phyloP scores from a whole-genome alignment of 2,113 vertebrate species.

The Nerophis lumbriciformis region DNA sequence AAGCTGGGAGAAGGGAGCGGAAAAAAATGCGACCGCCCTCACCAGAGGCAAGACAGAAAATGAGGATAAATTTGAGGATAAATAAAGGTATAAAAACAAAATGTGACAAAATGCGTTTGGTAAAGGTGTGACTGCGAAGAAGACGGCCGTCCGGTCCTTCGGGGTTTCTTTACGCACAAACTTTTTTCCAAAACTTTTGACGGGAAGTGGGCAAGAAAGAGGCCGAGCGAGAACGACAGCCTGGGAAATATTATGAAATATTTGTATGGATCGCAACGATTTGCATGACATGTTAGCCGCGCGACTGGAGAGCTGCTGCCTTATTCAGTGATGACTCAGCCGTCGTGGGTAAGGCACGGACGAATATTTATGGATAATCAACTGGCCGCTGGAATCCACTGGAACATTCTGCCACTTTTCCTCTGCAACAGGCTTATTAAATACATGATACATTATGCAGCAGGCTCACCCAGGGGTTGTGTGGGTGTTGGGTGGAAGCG shows the following conservation, averaged over 20 bases:
- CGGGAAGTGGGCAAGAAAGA: conserved; percentile 16
- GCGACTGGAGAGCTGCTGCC: conserved; percentile 10
- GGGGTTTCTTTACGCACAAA: too few species aligned
- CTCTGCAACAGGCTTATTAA: conserved; percentile 25
- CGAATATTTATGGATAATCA: conserved; percentile 17
- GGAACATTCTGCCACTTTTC: conserved; percentile 23
- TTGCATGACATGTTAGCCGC: conserved; percentile 1
- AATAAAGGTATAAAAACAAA: too few species aligned
- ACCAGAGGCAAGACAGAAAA: too few species aligned
- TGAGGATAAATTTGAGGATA: too few species aligned
- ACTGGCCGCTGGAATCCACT: conserved; percentile 9
- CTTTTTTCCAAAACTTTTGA: conserved; percentile 14
- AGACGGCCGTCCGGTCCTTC: too few species aligned
- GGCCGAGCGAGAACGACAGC: conserved; percentile 4
- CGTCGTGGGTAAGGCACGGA: background rate
- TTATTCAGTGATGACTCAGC: conserved; percentile 14
- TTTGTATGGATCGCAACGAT: conserved; percentile 5
- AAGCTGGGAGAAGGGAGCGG: too few species aligned
- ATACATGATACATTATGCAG: conserved; percentile 31
- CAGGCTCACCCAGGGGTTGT: background rate
- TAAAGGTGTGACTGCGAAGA: too few species aligned
- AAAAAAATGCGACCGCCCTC: too few species aligned
- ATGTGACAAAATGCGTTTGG: too few species aligned
- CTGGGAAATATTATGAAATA: conserved; percentile 10
- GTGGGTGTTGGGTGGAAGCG: conserved; percentile 13